Base-by-base conservation (phyloP, 1,140 invertebrate genomes). In the Plutomurus gul region DNA sequence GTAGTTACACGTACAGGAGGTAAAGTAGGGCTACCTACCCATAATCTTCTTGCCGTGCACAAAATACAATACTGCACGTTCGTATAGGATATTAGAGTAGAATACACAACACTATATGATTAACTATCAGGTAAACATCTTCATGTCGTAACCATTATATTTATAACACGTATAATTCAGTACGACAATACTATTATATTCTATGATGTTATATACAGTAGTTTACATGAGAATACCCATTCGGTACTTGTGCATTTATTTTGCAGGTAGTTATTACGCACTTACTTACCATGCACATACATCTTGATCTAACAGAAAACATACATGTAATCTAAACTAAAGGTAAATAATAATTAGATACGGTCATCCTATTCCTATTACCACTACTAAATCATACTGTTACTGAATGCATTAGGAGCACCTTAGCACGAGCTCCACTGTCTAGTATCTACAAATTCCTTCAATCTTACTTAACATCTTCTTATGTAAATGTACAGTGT, bases 221-320 rank as follows among this genome's bases (percentile, higher is more conserved):
- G 39, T 73, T 43, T 73, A 73, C 70, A 73, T 40, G 70, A 73
- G 70, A 73, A 73, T 73, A 73, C 70, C 70, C 70, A 73, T n/a
- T 43, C 37, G 70, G 70, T 73, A 73, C 70, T 73, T 73, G 27
- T 65, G 56, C 56, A 65, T 65, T 60, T 65, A 73, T 43, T 73
- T 73, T 16, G 70, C 70, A 43, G 37, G 70, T 73, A 43, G 37
- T 73, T 73, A 40, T 73, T 46, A 73, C 70, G 37, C 33, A 40
- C 70, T 73, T 73, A 43, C 70, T n/a, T n/a, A n/a, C n/a, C n/a
- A n/a, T n/a, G n/a, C n/a, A n/a, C 70, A 73, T 73, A 22, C 70
- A 43, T 73, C 70, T 73, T 40, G 25, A 43, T 65, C 27, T 65
- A 65, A 33, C 56, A 65, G 30, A 65, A 65, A 65, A 65, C 33